These are phyloP conservation scores for Limnephilus marmoratus DNA, from an alignment of 2,888 invertebrate genomes.

Conservation along the genomic window DNA sequence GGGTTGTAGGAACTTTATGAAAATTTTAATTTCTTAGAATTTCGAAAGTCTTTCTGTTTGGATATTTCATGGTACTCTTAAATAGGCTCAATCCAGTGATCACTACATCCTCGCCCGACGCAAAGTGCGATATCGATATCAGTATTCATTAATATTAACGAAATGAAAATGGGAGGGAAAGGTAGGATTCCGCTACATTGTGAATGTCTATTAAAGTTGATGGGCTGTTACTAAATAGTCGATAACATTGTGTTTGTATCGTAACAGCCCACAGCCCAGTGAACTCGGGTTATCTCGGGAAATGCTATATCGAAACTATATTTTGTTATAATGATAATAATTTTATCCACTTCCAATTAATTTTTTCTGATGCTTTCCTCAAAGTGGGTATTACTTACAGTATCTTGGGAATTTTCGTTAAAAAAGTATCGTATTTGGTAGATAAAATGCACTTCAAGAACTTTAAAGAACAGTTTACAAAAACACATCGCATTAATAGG, in stretches of 20 bases:
- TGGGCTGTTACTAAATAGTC: conserved; percentile 2
- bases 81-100: background rate
- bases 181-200: background rate
- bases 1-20: background rate
- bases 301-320: background rate
- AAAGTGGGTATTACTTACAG: background rate
- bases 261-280: background rate
- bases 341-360: background rate
- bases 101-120: background rate
- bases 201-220: conserved; percentile 2
- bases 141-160: conserved; percentile 2
- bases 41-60: background rate
- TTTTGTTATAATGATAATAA: background rate
- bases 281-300: background rate
- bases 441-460: background rate
- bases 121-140: background rate
- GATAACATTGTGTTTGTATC: background rate
- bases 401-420: background rate
- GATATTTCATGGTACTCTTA: background rate
- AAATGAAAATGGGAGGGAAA: background rate
- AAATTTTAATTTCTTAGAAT: background rate
- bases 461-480: background rate
- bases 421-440: background rate
- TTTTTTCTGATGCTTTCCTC: background rate
- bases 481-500: background rate